Evolutionary conservation across 2,797 vertebrate genomes (phyloP).

Genomic region (Otus scops): DNA sequence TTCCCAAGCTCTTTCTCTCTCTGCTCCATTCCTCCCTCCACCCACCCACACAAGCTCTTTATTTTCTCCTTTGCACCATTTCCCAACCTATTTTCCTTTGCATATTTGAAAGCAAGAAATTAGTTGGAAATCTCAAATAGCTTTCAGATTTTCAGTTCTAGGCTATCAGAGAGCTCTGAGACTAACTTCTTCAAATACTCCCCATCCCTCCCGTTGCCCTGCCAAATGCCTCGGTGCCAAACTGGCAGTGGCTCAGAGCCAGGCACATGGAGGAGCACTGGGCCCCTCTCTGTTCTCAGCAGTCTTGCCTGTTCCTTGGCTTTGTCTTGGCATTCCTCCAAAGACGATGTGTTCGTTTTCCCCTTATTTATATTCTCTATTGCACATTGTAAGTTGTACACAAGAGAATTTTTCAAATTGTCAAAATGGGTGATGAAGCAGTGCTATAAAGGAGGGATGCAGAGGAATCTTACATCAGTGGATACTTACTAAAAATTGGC

Average conservation of each 20-base stretch:
- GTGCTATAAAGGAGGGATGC: neutral
- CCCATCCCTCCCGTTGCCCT: neutral
- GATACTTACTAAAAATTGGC: neutral
- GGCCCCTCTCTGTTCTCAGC: neutral
- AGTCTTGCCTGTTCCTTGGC: neutral
- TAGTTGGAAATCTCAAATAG: neutral
- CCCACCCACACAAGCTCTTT: constrained; percentile 2
- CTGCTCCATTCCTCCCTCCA: neutral
- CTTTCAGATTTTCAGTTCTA: neutral
- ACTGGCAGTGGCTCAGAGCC: neutral
- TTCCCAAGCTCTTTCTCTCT: neutral
- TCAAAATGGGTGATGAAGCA: neutral
- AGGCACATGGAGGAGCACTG: neutral
- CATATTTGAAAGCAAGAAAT: constrained; percentile 9
- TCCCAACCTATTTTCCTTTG: neutral
- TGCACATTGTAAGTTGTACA: neutral
- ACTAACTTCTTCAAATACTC: neutral
- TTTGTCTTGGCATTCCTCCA: neutral
- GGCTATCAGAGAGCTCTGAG: neutral
- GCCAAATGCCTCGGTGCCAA: neutral
- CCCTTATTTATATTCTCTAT: neutral
- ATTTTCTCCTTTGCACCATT: neutral
- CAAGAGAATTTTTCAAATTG: neutral
- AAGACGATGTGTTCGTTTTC: neutral
- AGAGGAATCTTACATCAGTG: neutral